A percentile compares a stretch with the other conserved stretches of the same genome.
These are phyloP conservation scores for Gymnothorax reevesii DNA, from an alignment of 2,797 vertebrate species.

Conservation along the genomic window DNA sequence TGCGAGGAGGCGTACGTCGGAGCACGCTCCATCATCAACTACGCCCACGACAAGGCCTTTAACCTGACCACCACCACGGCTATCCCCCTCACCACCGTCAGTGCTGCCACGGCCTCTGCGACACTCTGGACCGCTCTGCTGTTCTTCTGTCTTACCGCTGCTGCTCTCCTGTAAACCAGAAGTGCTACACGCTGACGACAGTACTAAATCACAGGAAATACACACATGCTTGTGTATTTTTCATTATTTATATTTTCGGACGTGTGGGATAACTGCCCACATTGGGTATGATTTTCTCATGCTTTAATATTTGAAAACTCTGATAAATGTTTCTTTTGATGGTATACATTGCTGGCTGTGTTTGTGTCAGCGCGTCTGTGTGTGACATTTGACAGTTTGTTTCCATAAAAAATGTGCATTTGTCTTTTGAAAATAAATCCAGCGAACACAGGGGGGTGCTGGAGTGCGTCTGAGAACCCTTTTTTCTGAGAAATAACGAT, in stretches of 20 bases:
- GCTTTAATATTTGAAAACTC: too few relatives aligned
- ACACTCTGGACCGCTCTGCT: constrained; percentile 57
- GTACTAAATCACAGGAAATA: neutral
- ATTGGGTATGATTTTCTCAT: too few relatives aligned
- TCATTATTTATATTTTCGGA: neutral
- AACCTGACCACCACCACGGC: neutral
- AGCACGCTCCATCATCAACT: constrained; percentile 74
- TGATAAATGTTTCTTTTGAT: too few relatives aligned
- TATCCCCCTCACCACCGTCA: neutral
- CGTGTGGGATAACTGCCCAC: too few relatives aligned
- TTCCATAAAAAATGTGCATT: too few relatives aligned
- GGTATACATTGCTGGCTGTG: neutral
- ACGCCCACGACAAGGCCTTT: constrained; percentile 71
- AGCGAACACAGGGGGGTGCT: too few relatives aligned
- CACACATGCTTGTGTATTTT: neutral
- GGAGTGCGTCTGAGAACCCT: too few relatives aligned
- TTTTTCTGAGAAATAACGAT: neutral
- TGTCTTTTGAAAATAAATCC: too few relatives aligned
- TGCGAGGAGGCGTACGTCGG: constrained; percentile 85
- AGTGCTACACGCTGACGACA: neutral
- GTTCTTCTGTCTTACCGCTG: constrained; percentile 44
- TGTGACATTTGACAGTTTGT: neutral
- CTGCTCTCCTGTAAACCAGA: constrained; percentile 45
- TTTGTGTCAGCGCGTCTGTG: constrained; percentile 7
- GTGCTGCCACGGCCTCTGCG: constrained; percentile 25